These are phyloP conservation scores for Emydoidea blandingii DNA, from an alignment of 2,797 vertebrate species.

Conservation along the genomic window DNA sequence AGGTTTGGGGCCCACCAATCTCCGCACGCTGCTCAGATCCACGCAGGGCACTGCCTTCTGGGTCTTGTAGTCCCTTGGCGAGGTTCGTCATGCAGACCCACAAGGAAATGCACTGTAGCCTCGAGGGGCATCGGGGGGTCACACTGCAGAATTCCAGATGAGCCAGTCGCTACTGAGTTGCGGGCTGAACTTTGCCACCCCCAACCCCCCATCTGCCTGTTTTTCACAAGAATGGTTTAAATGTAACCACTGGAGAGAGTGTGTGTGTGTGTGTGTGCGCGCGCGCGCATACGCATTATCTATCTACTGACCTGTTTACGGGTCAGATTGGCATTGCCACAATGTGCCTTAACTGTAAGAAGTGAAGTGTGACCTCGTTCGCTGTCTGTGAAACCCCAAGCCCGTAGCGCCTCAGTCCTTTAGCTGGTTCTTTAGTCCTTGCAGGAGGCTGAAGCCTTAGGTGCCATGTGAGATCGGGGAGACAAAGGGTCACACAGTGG, in stretches of 20 bases:
- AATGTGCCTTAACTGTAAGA: constrained; percentile 32
- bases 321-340: background rate
- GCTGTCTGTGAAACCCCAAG: background rate
- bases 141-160: background rate
- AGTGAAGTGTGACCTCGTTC: background rate
- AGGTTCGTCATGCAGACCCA: background rate
- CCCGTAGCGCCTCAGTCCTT: background rate
- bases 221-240: background rate
- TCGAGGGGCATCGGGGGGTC: background rate
- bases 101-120: background rate
- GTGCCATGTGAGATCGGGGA: background rate
- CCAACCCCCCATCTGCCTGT: background rate
- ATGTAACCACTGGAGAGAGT: background rate
- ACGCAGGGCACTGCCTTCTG: background rate
- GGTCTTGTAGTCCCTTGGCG: too few species aligned
- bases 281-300: fast-evolving
- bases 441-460: background rate
- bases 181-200: background rate
- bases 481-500: background rate
- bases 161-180: background rate
- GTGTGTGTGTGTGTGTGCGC: background rate
- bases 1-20: background rate
- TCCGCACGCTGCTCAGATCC: background rate
- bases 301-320: background rate
- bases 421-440: background rate